Evolutionary conservation across 2,797 vertebrate species (phyloP), one percentile per base, ranked within the genome.

Genomic region (Columba guinea): DNA sequence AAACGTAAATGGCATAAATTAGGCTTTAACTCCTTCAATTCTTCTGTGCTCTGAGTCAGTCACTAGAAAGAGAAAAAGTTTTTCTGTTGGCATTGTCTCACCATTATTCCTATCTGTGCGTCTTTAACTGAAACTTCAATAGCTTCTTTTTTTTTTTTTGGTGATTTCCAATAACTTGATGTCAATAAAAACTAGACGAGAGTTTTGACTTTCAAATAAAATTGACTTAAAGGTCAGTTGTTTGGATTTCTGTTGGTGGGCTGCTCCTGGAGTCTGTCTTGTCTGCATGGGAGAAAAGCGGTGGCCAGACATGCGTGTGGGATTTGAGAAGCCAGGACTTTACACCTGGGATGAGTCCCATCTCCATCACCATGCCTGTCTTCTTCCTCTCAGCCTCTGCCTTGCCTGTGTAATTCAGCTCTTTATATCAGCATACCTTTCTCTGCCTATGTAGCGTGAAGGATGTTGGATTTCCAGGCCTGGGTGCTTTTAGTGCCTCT

Each of bases 1-100:
- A 90, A 94, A 14, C 64, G 51, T 41, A 79, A 91, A 84, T 79
- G 46, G 59, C 87, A 87, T 90, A 87, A 94, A 93, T 94, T 91
- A 87, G 49, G 30, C 46, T 71, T 94, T 91, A 87, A 91, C 39
- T 67, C 76, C 32, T 90, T 76, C 51, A 55, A 2, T 73, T 84
- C 44, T 58, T 46, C 10, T 39, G 34, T 67, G n/a, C 64, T 92
- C 23, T 67, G 32, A 70, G 53, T 79, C 58, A 70, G 13, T 65
- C n/a, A 35, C 48, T 28, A 28, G 6, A 76, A 32, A 35, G 63
- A 77, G 63, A 10, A 24, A 35, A 67, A 35, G 19, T 21, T 46
- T 64, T 49, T 74, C 15, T 59, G 13, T 10, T 87, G 63, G 27
- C 21, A 19, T 37, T 19, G 14, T 76, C 22, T 68, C 13, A 6